Evolutionary conservation across 2,113 vertebrate genomes (phyloP), one percentile per base, ranked within the genome.

Genomic region (Apodemus speciosus): DNA sequence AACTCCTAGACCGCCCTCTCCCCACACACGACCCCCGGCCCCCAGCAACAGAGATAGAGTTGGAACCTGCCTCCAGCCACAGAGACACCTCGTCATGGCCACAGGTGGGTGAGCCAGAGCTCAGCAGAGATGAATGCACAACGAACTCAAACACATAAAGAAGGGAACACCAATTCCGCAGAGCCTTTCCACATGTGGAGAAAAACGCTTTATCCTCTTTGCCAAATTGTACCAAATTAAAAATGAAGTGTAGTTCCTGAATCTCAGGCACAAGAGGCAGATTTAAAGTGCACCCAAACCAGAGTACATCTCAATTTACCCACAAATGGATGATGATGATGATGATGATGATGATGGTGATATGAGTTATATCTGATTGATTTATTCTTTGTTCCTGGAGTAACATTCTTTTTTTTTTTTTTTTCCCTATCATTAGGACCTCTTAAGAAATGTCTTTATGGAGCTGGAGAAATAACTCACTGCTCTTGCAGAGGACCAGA

Each of bases 341-440:
- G 38, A 0, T 73, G 71, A 0, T 43, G 72, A 1, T 46, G 40
- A 0, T 43, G 72, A 0, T 73, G 30, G 3, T 71, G 38, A 2
- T 53, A 56, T 56, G 23, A 58, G 25, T 80, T 80, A 80, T 15
- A 58, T 58, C 20, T 56, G 11, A 76, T 43, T 84, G 73, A 56
- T 68, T 68, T 49, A 46, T n/a, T 49, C 43, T 68, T 11, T 49
- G 11, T n/a, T n/a, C 10, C 83, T 68, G 35, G 20, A 69, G 8
- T 68, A 49, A 21, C 68, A 4, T 38, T 40, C 32, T 58, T 80
- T 9, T 60, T 51, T 3, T 27, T 56, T 30, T 43, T 13, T 64
- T 5, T 27, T 6, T 2, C 16, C 2, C 49, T 35, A 86, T 8
- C 25, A 86, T 66, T 35, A 86, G 35, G 53, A 38, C 35, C 49